Percentiles rank a stretch among this genome's conserved stretches.
phyloP scores from a whole-genome alignment of 2,113 vertebrate species.

The Anguilla japonica region DNA sequence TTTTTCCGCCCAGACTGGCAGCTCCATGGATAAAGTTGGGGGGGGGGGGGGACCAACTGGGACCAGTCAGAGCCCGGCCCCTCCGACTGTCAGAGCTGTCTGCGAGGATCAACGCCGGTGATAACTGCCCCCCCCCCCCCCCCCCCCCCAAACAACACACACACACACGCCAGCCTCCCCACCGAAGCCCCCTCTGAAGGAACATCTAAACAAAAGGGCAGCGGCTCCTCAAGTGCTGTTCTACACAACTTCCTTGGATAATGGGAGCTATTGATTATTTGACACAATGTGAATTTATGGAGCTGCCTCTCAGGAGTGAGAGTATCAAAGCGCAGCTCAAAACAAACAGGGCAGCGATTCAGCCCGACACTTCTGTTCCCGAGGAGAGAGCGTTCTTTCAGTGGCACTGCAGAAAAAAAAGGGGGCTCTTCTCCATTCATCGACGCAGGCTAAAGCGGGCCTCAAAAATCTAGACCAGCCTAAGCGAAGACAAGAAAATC shows the following conservation, averaged over 20 bases:
- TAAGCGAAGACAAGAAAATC: background rate
- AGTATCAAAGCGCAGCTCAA: slow-evolving; percentile 1
- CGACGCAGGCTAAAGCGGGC: background rate
- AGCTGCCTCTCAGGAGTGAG: background rate
- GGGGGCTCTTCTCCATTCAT: background rate
- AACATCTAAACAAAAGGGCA: slow-evolving; percentile 7
- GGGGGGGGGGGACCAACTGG: background rate
- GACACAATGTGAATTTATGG: slow-evolving; percentile 11
- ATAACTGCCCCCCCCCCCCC: background rate
- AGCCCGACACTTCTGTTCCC: slow-evolving; percentile 3
- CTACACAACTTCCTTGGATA: slow-evolving; percentile 1
- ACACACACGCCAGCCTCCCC: background rate
- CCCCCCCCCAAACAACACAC: background rate
- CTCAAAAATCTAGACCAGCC: background rate
- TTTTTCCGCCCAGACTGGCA: background rate
- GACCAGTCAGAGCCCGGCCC: background rate
- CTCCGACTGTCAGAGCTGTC: background rate
- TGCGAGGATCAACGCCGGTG: background rate
- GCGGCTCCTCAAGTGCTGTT: background rate
- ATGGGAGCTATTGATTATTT: slow-evolving; percentile 11
- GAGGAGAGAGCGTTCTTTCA: background rate
- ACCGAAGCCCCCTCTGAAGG: background rate
- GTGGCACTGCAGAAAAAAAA: background rate
- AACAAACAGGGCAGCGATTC: slow-evolving; percentile 2
- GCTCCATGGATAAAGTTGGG: background rate